Evolutionary conservation across 2,888 invertebrate species (phyloP).

Genomic region (Eurytoma adleriae): DNA sequence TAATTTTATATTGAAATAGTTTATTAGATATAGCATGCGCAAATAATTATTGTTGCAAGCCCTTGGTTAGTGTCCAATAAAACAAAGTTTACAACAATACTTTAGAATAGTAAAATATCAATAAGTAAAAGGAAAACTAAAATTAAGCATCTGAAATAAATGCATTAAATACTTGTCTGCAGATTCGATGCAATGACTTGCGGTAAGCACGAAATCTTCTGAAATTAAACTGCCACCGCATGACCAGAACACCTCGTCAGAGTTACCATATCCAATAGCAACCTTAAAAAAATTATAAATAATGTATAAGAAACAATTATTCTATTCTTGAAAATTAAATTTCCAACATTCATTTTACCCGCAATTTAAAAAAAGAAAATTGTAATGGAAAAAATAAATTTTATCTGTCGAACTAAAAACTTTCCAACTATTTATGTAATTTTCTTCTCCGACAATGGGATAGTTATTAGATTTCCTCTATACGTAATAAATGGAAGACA

Average conservation of each 20-base stretch:
- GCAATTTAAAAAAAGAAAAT: too few relatives aligned
- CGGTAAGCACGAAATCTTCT: constrained; percentile 66
- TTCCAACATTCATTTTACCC: too few relatives aligned
- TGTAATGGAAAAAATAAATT: not conserved
- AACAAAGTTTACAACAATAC: not conserved
- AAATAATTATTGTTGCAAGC: not conserved
- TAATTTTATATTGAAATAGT: too few relatives aligned
- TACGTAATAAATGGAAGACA: not conserved
- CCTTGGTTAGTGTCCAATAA: too few relatives aligned
- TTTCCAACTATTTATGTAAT: not conserved
- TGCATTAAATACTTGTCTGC: not conserved
- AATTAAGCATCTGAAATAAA: not conserved
- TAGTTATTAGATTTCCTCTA: constrained; percentile 20
- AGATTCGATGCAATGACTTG: constrained; percentile 69
- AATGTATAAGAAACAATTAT: not conserved
- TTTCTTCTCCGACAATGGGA: constrained; percentile 6
- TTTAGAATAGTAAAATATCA: too few relatives aligned
- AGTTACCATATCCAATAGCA: constrained; percentile 54
- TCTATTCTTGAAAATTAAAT: too few relatives aligned
- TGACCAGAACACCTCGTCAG: constrained; percentile 61
- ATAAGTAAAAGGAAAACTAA: too few relatives aligned
- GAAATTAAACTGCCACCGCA: constrained; percentile 70
- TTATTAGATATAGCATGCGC: too few relatives aligned
- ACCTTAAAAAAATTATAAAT: constrained; percentile 44
- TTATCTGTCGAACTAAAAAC: too few relatives aligned